These are phyloP conservation scores for Forbesichthys papilliferus DNA, from an alignment of 2,113 vertebrate species.

Conservation along the genomic window DNA sequence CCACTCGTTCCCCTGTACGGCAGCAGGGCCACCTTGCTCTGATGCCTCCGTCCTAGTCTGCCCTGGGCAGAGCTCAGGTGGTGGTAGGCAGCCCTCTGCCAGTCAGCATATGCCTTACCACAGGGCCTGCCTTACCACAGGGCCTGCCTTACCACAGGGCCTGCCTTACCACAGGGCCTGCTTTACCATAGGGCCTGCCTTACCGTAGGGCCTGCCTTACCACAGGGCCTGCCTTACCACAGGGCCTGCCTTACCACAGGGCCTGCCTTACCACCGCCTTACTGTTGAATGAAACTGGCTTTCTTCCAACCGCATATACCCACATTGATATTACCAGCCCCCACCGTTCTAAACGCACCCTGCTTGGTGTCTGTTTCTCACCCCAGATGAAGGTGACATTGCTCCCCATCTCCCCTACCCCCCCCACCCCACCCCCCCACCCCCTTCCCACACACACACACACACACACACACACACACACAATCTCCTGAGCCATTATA, in stretches of 20 bases:
- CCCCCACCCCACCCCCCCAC: no score
- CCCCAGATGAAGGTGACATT: slow-evolving; percentile 38
- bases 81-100: slow-evolving; percentile 25
- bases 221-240: slow-evolving; percentile 61
- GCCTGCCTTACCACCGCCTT: slow-evolving; percentile 38
- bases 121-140: slow-evolving; percentile 61
- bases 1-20: slow-evolving; percentile 16
- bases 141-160: slow-evolving; percentile 65
- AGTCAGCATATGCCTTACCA: slow-evolving; percentile 53
- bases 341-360: neutral
- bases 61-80: slow-evolving; percentile 51
- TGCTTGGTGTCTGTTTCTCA: neutral
- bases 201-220: slow-evolving; percentile 67
- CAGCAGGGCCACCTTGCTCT: slow-evolving; percentile 29
- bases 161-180: slow-evolving; percentile 65
- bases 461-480: no score
- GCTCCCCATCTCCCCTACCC: no score
- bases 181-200: slow-evolving; percentile 52
- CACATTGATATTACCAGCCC: neutral
- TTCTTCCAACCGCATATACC: slow-evolving; percentile 6
- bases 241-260: slow-evolving; percentile 65
- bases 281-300: neutral
- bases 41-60: slow-evolving; percentile 31
- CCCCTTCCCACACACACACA: no score
- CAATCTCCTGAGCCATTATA: slow-evolving; percentile 13